Evolutionary conservation across 2,797 vertebrate species (phyloP), one percentile per base, ranked within the genome.

Genomic region (Fundulus diaphanus): DNA sequence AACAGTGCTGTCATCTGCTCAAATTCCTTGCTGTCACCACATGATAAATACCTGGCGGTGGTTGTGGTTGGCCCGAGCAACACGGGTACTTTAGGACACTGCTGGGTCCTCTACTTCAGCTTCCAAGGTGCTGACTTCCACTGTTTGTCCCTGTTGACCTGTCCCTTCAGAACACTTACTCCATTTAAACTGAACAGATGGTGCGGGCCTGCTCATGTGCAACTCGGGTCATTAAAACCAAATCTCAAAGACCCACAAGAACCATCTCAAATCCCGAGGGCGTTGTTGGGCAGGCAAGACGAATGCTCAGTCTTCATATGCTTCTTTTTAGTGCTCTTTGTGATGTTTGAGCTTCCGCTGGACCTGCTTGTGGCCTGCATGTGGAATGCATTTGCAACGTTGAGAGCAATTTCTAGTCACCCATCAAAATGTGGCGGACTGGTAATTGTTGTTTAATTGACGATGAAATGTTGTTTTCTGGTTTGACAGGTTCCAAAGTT

Each of bases 111-210:
- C 79, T 82, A 74, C 90, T 84, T 83, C 82, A 54, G 63, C 72
- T 93, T 87, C 88, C 83, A 83, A 94, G 92, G 84, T 79, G 87
- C 90, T 90, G 70, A 81, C 81, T 73, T 84, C 88, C 87, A 91
- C 92, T 89, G 82, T 92, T 94, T 95, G 93, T 95, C 94, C 85
- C 3, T 12, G 51, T 73, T 94, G 94, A 91, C 94, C 96, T 92
- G 20, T 44, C 46, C 79, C 90, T 93, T 91, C 71, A 80, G 88
- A 87, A 91, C 79, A 7, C 94, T 96, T 94, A 94, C 92, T 90
- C 91, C 85, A 87, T 95, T 95, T 95, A 95, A 95, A 94, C 89
- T 91, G 83, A 87, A 89, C 96, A 97, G 96, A 96, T 96, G 96
- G 95, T 59, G 61, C 9, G 80, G 89, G 88, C 87, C n/a, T 90